Conservation (phyloP, 2,888 invertebrate genomes). For the Leptinotarsa rubiginosa region DNA sequence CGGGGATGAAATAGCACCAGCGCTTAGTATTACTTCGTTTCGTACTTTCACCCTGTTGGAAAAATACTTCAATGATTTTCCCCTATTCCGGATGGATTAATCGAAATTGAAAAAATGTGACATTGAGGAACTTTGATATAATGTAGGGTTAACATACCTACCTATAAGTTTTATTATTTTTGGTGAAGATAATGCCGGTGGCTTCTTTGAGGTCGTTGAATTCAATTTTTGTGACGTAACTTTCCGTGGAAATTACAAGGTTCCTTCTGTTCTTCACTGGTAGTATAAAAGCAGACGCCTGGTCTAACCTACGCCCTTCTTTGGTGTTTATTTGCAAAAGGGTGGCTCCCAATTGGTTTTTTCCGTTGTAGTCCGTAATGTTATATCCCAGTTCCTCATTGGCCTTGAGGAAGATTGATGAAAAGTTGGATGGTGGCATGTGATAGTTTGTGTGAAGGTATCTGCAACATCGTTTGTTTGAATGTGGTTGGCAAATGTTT, state of each 20-base stretch:
- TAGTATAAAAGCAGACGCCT: slow-evolving; percentile 79
- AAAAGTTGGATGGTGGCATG: slow-evolving; percentile 17
- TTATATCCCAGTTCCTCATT: slow-evolving; percentile 75
- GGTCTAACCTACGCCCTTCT: slow-evolving; percentile 79
- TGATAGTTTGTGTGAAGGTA: slow-evolving; percentile 30
- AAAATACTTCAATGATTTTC: background rate
- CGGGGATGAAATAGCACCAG: slow-evolving; percentile 84
- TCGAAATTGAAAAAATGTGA: background rate
- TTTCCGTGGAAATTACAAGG: slow-evolving; percentile 76
- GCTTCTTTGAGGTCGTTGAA: slow-evolving; percentile 74
- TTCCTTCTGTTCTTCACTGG: slow-evolving; percentile 75
- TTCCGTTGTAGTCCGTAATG: slow-evolving; percentile 76
- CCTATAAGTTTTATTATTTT: slow-evolving; percentile 64
- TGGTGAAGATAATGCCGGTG: slow-evolving; percentile 75
- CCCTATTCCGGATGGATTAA: too few species aligned
- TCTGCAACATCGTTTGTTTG: slow-evolving; percentile 4
- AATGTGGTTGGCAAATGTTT: background rate
- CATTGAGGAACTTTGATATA: background rate
- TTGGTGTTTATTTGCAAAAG: slow-evolving; percentile 76
- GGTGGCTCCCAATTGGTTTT: slow-evolving; percentile 74
- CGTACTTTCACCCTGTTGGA: slow-evolving; percentile 69
- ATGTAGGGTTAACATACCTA: background rate
- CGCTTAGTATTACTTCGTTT: slow-evolving; percentile 81
- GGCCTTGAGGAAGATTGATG: slow-evolving; percentile 27
- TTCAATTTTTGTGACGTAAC: slow-evolving; percentile 72